Percentiles rank a stretch among this genome's conserved stretches.
phyloP scores from a whole-genome alignment of 2,797 vertebrate genomes.

The Danio kyathit region DNA sequence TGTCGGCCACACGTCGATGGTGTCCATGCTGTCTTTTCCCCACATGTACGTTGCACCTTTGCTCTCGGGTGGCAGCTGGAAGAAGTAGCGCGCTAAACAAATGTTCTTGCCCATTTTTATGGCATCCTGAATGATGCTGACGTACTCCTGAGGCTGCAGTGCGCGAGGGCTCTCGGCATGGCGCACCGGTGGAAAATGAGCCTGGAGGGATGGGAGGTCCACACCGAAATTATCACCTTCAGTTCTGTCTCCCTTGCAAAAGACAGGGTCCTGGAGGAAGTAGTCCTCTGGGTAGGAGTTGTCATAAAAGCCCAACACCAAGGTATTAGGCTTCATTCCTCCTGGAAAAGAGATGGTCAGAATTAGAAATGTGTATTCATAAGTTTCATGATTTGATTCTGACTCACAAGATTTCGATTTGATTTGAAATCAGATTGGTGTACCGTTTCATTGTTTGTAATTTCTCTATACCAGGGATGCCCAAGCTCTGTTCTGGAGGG shows the following conservation, averaged over 20 bases:
- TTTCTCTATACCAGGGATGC: no score
- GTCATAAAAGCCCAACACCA: conserved; percentile 92
- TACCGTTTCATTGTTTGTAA: no score
- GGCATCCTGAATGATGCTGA: conserved; percentile 88
- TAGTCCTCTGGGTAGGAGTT: conserved; percentile 87
- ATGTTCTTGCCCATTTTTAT: conserved; percentile 95
- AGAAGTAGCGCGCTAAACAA: conserved; percentile 87
- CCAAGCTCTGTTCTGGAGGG: no score
- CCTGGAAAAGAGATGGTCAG: conserved; percentile 70
- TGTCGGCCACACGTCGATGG: conserved; percentile 92
- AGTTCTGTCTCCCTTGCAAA: conserved; percentile 72
- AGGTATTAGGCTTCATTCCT: conserved; percentile 93
- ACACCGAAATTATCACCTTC: conserved; percentile 85
- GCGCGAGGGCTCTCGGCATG: conserved; percentile 81
- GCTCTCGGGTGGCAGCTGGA: conserved; percentile 80
- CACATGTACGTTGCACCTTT: conserved; percentile 59
- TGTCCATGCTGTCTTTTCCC: conserved; percentile 73
- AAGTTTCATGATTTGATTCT: no score
- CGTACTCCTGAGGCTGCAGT: conserved; percentile 85
- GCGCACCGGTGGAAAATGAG: conserved; percentile 88
- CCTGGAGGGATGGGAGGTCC: conserved; percentile 84
- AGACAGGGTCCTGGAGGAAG: conserved; percentile 87
- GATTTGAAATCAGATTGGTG: no score
- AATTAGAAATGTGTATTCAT: no score
- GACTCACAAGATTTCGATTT: no score